Evolutionary conservation across 1,140 invertebrate genomes (phyloP).

Genomic region (Orchesella cincta): DNA sequence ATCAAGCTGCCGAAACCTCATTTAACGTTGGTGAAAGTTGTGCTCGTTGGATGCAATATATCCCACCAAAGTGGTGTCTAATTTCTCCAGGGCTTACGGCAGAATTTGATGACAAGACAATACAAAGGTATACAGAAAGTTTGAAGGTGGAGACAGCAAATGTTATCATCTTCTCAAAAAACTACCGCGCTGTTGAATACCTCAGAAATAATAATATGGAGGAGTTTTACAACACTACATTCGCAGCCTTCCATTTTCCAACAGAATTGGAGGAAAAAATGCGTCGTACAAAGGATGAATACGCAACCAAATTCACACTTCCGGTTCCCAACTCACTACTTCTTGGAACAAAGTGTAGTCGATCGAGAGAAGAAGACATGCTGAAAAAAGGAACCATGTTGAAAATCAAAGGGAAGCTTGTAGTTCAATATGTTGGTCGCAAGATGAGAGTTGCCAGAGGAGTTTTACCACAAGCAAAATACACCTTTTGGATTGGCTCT

Average conservation of each 20-base stretch:
- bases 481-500: neutral
- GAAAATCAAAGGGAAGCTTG: neutral
- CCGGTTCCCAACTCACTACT: neutral
- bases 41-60: neutral
- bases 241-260: neutral
- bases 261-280: neutral
- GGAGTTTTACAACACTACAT: constrained; percentile 17
- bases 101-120: neutral
- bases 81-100: neutral
- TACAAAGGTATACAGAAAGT: neutral
- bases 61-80: neutral
- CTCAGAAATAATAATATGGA: neutral
- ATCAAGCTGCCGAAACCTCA: neutral
- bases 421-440: neutral
- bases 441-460: neutral
- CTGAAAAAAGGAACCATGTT: neutral
- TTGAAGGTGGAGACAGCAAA: neutral
- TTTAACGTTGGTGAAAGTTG: neutral
- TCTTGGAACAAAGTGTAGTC: neutral
- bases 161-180: constrained; percentile 17
- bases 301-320: neutral
- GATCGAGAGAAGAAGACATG: neutral
- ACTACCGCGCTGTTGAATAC: neutral
- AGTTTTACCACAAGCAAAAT: constrained; percentile 1
- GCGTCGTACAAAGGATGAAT: neutral